Conservation (phyloP, 2,888 invertebrate species). For the Acleris holmiana region DNA sequence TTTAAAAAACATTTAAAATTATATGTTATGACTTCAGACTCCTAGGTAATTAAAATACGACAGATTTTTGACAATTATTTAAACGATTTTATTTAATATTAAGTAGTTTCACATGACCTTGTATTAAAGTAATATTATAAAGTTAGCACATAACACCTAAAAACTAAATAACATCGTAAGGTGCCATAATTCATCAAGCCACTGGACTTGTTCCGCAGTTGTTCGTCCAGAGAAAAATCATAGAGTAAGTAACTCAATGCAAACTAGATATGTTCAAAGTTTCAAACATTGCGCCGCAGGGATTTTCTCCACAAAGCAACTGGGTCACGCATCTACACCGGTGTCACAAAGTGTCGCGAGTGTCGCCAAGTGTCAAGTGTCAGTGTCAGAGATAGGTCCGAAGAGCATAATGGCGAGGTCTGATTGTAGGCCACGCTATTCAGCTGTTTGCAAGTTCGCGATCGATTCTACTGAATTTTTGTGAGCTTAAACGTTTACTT, state of each 20-base stretch:
- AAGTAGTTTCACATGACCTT: too few relatives aligned
- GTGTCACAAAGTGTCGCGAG: conserved; percentile 30
- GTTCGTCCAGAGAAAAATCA: background rate
- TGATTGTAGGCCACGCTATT: conserved; percentile 26
- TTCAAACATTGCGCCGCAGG: background rate
- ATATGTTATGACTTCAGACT: background rate
- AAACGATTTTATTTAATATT: too few relatives aligned
- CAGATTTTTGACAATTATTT: too few relatives aligned
- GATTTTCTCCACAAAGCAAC: conserved; percentile 26
- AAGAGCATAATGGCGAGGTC: conserved; percentile 29
- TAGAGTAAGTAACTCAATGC: background rate
- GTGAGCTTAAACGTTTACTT: too few relatives aligned
- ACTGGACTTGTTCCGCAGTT: too few relatives aligned
- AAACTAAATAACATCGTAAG: too few relatives aligned
- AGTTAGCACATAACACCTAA: too few relatives aligned
- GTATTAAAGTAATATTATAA: too few relatives aligned
- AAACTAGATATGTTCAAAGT: conserved; percentile 2
- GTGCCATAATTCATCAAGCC: too few relatives aligned
- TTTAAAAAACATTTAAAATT: too few relatives aligned
- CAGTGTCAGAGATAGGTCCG: conserved; percentile 37
- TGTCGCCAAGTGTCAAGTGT: conserved; percentile 35
- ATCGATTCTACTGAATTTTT: too few relatives aligned
- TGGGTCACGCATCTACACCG: conserved; percentile 23
- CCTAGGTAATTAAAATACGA: too few relatives aligned
- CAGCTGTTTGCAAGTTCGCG: conserved; percentile 30